Conservation (phyloP, 1,140 invertebrate species). For the Diabrotica virgifera region DNA sequence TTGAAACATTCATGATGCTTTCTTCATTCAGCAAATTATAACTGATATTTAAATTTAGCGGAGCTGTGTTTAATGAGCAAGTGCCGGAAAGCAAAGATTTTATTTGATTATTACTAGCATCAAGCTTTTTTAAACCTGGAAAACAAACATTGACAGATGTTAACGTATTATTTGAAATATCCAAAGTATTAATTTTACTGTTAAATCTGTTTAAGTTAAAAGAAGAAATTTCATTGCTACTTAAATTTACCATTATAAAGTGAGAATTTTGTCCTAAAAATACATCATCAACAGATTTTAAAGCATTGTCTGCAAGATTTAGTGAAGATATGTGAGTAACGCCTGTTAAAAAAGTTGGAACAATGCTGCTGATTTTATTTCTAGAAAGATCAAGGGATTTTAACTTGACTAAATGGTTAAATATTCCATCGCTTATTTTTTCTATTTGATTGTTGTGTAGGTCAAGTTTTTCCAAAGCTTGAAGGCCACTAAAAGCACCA, state of each 20-base stretch:
- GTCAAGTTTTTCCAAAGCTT: neutral
- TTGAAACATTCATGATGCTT: too few species aligned
- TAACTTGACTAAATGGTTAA: slow-evolving; percentile 9
- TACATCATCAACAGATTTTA: neutral
- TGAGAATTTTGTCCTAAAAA: neutral
- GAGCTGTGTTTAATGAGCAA: neutral
- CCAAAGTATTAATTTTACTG: neutral
- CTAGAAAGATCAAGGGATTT: slow-evolving; percentile 6
- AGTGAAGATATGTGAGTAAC: neutral
- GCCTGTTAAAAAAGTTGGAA: neutral
- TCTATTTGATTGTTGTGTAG: neutral
- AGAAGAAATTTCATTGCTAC: slow-evolving; percentile 1
- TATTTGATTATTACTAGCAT: slow-evolving; percentile 4
- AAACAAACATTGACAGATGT: neutral
- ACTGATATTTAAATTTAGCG: too few species aligned
- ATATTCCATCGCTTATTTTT: neutral
- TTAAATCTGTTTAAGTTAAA: neutral
- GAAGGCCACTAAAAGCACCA: neutral
- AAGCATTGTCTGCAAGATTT: slow-evolving; percentile 4
- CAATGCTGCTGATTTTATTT: neutral
- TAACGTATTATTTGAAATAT: slow-evolving; percentile 7
- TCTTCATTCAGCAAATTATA: too few species aligned
- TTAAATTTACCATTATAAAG: neutral
- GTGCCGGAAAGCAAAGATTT: neutral
- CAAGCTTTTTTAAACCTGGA: neutral